Evolutionary conservation across 2,113 vertebrate genomes (phyloP), one percentile per base, ranked within the genome.

Genomic region (Zosterops hypoxanthus): DNA sequence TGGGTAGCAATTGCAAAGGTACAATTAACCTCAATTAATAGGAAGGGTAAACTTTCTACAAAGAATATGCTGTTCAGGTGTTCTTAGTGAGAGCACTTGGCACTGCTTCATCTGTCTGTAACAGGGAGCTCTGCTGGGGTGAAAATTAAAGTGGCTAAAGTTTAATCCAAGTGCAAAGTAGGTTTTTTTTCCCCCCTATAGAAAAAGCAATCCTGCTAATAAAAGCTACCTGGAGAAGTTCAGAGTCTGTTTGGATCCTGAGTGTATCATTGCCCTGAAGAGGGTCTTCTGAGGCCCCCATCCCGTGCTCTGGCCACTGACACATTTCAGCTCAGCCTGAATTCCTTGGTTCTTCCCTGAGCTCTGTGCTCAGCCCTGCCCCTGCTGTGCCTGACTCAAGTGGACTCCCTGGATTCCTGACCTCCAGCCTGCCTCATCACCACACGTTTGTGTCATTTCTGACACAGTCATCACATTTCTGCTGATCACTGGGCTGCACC

Each of bases 11-110:
- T 9, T 90, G 84, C 75, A 87, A 86, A 90, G 85, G 29, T 83
- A 88, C 78, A 94, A 80, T 95, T 91, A 95, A 90, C 55, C 87
- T 95, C 73, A 90, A 69, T 95, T 96, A 94, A 87, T 23, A 89
- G 78, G 65, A 91, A 90, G 68, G 50, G 65, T 83, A 93, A 94
- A 88, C 6, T 89, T 82, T n/a, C 61, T 55, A 81, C 33, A 50
- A 65, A 85, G 46, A 89, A 61, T 88, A 79, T 57, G 59, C 56
- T 83, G 68, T 47, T 95, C 63, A 93, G 93, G 82, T 93, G 78
- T 44, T 91, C 70, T 70, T 66, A 91, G 90, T 56, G 82, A 91
- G 85, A 95, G 31, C 76, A 70, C n/a, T 79, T 88, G 63, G 75
- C 75, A 88, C 82, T 77, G 44, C 64, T 89, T 85, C 60, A 86